Conservation (phyloP, 2,888 invertebrate species). For the Mesorhabditis belari region DNA sequence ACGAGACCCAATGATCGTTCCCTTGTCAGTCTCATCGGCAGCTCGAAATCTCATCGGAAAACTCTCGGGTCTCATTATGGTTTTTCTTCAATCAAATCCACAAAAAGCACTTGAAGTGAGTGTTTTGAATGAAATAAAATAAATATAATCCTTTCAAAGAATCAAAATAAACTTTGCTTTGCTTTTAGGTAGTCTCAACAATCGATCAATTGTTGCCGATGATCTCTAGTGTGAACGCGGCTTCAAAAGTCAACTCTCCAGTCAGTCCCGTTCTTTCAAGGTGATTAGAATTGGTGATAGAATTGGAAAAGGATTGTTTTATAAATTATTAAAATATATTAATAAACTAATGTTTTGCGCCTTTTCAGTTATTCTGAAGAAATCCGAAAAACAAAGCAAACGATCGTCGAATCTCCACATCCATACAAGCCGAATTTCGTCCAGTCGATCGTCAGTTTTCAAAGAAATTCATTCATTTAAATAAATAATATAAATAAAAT, state of each 20-base stretch:
- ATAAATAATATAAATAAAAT: not conserved
- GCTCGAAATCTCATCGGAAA: conserved; percentile 18
- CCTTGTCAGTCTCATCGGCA: conserved; percentile 8
- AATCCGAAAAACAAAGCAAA: conserved; percentile 12
- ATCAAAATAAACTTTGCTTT: no score
- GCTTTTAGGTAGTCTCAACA: conserved; percentile 40
- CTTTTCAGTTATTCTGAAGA: conserved; percentile 2
- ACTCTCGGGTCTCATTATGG: conserved; percentile 36
- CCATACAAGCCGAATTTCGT: conserved; percentile 73
- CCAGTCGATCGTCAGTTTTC: conserved; percentile 16
- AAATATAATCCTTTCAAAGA: no score
- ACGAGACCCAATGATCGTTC: no score
- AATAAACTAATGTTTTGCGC: no score
- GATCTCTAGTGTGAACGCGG: conserved; percentile 33
- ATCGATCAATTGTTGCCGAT: conserved; percentile 46
- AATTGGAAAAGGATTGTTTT: no score
- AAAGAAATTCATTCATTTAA: not conserved
- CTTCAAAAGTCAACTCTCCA: not conserved
- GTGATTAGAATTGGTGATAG: no score
- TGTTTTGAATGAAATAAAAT: not conserved
- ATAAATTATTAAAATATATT: no score
- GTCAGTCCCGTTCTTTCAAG: not conserved
- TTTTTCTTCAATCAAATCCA: conserved; percentile 43
- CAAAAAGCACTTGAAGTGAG: conserved; percentile 29
- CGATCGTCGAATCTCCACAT: conserved; percentile 75